Conservation (phyloP, 2,797 vertebrate species). For the Anolis apletophallus region DNA sequence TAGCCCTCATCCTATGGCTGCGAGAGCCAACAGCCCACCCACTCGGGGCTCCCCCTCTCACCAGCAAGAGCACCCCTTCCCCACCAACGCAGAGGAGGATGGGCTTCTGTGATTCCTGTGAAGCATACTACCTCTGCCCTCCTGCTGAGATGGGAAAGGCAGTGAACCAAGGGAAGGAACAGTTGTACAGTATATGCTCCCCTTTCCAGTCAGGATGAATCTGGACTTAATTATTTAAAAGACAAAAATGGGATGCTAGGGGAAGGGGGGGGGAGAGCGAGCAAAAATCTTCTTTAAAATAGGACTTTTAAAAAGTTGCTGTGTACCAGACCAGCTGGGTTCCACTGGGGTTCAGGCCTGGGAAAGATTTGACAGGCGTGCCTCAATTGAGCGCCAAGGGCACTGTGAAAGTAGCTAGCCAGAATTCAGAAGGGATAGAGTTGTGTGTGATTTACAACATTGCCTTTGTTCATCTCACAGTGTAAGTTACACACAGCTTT, state of each 20-base stretch:
- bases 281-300: constrained; percentile 44
- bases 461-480: constrained; percentile 18
- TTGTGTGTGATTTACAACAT: constrained; percentile 2
- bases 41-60: constrained; percentile 23
- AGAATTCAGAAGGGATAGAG: not conserved
- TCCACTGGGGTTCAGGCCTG: constrained; percentile 60
- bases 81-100: not conserved
- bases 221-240: constrained; percentile 72
- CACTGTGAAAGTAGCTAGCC: constrained; percentile 45
- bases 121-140: constrained; percentile 19
- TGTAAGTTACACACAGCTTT: constrained; percentile 8
- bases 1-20: not conserved
- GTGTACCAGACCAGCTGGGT: constrained; percentile 68
- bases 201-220: constrained; percentile 69
- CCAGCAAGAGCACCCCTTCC: not conserved
- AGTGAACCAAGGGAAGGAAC: constrained; percentile 47
- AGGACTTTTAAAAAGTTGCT: constrained; percentile 31
- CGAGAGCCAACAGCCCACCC: not conserved
- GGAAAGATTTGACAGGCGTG: constrained; percentile 49
- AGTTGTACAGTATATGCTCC: constrained; percentile 53
- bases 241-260: constrained; percentile 27
- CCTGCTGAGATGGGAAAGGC: constrained; percentile 56
- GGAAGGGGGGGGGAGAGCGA: not conserved
- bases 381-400: constrained; percentile 46
- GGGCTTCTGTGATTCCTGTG: not conserved